Conservation (phyloP, 2,888 invertebrate genomes). For the Sympetrum striolatum region DNA sequence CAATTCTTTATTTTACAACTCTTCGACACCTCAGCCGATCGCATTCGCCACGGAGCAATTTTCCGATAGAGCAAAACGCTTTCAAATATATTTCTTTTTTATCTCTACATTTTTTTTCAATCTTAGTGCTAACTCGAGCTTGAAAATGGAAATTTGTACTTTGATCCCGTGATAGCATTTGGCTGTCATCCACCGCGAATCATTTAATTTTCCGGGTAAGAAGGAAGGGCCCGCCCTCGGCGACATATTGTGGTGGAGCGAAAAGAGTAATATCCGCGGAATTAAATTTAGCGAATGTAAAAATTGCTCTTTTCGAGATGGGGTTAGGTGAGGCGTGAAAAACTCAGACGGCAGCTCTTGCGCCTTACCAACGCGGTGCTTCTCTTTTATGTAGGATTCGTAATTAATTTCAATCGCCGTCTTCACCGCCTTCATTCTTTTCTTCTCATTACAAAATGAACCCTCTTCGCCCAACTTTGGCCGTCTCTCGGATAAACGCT, state of each 20-base stretch:
- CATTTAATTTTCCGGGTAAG: conserved; percentile 49
- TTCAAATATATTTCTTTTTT: background rate
- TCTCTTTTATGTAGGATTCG: background rate
- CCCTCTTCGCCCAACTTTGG: background rate
- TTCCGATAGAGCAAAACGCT: background rate
- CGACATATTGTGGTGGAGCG: background rate
- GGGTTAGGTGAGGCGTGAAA: background rate
- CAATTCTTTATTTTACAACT: too few species aligned
- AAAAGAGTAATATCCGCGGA: conserved; percentile 45
- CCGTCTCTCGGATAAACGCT: background rate
- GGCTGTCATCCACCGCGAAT: conserved; percentile 49
- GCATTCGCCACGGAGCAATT: background rate
- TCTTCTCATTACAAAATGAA: too few species aligned
- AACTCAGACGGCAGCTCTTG: background rate
- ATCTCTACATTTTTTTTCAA: conserved; percentile 46
- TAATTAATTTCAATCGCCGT: background rate
- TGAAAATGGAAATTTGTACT: conserved; percentile 51
- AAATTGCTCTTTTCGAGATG: background rate
- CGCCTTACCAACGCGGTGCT: too few species aligned
- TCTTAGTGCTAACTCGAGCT: conserved; percentile 50
- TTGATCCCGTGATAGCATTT: conserved; percentile 51
- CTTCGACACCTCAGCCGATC: too few species aligned
- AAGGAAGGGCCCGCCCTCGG: background rate
- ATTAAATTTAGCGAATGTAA: conserved; percentile 45
- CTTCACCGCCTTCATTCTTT: background rate